Evolutionary conservation across 2,113 vertebrate species (phyloP), one percentile per base, ranked within the genome.

Genomic region (Toxotes jaculatrix): DNA sequence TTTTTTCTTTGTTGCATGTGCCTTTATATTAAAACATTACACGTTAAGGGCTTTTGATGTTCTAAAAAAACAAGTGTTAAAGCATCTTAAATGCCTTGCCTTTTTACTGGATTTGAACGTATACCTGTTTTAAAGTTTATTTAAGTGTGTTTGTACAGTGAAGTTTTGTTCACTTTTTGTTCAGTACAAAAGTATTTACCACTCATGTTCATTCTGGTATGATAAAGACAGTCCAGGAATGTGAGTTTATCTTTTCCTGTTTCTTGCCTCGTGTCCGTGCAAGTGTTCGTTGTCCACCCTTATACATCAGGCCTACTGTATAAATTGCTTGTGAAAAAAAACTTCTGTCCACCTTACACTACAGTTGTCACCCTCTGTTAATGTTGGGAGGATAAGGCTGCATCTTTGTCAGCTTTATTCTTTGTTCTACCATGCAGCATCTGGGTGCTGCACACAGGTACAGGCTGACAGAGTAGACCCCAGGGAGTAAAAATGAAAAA

Each of bases 111-210:
- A 27, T 59, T 69, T 70, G 51, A 47, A 38, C 68, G 4, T 56
- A 7, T 60, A 34, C 27, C 3, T 61, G 31, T 82, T 86, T 82
- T 78, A 65, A 69, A 53, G 16, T 47, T 36, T 55, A 31, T 80
- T 51, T 27, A 40, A 12, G 13, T 38, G 13, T 0, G 1, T 79
- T 67, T 74, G 49, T 70, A 47, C 16, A n/a, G n/a, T n/a, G n/a
- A n/a, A n/a, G n/a, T n/a, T n/a, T n/a, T n/a, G n/a, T n/a, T n/a
- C n/a, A n/a, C n/a, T n/a, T n/a, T n/a, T 42, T 64, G 61, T 70
- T 17, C 8, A 23, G 4, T 70, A 1, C n/a, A 4, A 19, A 31
- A 53, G 7, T 68, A 17, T 61, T 31, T 6, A 57, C n/a, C 1
- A 42, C 56, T 14, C 21, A 32, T 51, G 36, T 40, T 53, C 43